Conservation (phyloP, 2,797 vertebrate species). For the Arctocebus calabarensis region DNA sequence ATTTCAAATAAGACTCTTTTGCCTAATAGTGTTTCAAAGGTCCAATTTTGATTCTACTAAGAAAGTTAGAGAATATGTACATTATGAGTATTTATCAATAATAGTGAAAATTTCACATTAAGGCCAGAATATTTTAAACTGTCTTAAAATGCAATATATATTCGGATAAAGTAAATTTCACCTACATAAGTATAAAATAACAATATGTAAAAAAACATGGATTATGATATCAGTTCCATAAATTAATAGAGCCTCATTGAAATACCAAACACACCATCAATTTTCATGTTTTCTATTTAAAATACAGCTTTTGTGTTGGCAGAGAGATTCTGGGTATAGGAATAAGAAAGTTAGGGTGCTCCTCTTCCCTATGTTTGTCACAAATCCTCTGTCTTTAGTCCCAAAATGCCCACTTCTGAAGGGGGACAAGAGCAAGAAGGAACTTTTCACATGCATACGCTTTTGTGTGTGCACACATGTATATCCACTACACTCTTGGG, state of each 20-base stretch:
- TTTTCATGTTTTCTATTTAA: slow-evolving; percentile 6
- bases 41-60: background rate
- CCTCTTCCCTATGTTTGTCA: background rate
- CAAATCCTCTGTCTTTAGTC: background rate
- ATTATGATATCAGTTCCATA: background rate
- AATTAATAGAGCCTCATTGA: background rate
- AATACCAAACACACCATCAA: background rate
- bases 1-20: slow-evolving; percentile 32
- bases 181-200: background rate
- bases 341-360: background rate
- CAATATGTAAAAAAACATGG: background rate
- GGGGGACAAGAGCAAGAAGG: background rate
- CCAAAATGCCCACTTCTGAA: background rate
- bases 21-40: background rate
- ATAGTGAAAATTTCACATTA: slow-evolving; percentile 26
- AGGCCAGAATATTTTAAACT: background rate
- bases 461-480: fast-evolving
- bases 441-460: background rate
- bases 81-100: background rate
- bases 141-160: background rate
- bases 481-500: background rate
- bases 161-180: background rate
- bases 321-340: background rate
- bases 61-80: background rate
- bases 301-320: background rate